phyloP scores from a whole-genome alignment of 2,113 vertebrate species.

The Mesitornis unicolor region DNA sequence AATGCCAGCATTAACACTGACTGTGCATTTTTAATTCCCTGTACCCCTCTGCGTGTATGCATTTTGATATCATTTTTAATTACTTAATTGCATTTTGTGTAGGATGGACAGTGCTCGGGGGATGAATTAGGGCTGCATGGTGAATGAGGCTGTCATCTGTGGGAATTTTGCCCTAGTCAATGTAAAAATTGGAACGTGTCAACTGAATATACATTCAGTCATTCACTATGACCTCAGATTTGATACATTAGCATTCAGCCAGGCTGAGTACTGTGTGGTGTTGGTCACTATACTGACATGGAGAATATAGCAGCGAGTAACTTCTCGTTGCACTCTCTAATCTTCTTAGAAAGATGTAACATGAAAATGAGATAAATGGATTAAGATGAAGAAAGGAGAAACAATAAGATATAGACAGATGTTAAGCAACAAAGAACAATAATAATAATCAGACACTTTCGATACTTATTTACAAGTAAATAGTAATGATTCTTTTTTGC shows the following conservation, averaged over 20 bases:
- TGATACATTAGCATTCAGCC: neutral
- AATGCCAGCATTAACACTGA: neutral
- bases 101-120: neutral
- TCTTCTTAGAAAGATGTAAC: neutral
- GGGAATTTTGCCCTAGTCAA: neutral
- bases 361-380: neutral
- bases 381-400: neutral
- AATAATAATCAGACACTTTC: neutral
- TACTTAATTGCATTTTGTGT: neutral
- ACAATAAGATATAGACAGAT: neutral
- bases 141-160: neutral
- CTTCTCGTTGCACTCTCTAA: neutral
- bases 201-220: neutral
- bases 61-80: constrained; percentile 25
- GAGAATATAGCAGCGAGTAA: neutral
- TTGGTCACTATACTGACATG: neutral
- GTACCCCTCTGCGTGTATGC: neutral
- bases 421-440: neutral
- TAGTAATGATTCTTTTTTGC: neutral
- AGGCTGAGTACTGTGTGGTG: neutral
- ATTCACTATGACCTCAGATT: neutral
- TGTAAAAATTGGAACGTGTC: neutral
- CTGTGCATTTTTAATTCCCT: neutral
- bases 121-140: neutral
- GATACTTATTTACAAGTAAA: neutral